A percentile compares a stretch with the other conserved stretches of the same genome.
Conservation (phyloP, 1,140 invertebrate species). For the Pseudomyrmex pallidus region DNA sequence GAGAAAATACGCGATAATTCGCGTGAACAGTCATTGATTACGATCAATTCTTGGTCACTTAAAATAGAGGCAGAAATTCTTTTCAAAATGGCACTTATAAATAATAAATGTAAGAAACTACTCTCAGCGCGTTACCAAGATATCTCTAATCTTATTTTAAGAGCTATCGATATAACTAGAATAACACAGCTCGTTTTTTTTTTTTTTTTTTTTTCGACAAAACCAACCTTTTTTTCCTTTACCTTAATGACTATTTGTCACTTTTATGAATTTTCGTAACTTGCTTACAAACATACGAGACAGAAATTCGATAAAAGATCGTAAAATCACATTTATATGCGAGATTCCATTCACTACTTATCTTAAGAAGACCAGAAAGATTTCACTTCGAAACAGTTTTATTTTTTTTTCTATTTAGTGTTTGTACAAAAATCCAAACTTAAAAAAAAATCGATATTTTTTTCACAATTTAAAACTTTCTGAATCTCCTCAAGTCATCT, state of each 20-base stretch:
- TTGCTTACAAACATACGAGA: neutral
- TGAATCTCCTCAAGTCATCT: too few relatives aligned
- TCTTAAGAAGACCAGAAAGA: neutral
- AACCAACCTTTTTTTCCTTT: constrained; percentile 26
- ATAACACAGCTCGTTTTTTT: constrained; percentile 46
- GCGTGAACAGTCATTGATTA: neutral
- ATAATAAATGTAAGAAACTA: constrained; percentile 12
- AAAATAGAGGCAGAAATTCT: neutral
- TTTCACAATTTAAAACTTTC: too few relatives aligned
- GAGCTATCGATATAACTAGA: constrained; percentile 24
- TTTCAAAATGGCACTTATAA: neutral
- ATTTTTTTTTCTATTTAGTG: too few relatives aligned
- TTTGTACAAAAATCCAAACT: too few relatives aligned
- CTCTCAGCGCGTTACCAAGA: constrained; percentile 1
- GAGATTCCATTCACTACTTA: constrained; percentile 1
- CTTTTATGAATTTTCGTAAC: neutral
- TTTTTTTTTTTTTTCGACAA: constrained; percentile 27
- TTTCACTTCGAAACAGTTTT: too few relatives aligned
- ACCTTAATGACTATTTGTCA: neutral
- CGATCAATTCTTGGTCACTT: neutral
- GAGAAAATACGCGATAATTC: neutral
- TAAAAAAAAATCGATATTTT: too few relatives aligned
- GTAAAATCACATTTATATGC: constrained; percentile 5
- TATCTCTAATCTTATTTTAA: constrained; percentile 23
- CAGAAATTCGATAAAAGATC: neutral